Conservation (phyloP, 2,113 vertebrate genomes). For the Ptyas mucosa region DNA sequence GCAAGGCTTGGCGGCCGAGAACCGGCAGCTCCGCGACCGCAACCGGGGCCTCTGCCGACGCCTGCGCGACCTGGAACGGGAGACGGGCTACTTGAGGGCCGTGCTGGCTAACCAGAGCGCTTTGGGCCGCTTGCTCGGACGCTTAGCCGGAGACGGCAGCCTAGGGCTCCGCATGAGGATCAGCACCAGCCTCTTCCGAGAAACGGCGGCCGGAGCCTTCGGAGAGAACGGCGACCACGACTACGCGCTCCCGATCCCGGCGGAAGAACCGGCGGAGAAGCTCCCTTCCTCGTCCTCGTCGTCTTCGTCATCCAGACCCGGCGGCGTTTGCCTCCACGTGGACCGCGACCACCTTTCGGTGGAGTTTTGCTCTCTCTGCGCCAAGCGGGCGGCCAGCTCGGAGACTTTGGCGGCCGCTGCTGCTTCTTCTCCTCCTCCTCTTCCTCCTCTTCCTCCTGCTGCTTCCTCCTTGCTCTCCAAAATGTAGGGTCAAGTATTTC, state of each 20-base stretch:
- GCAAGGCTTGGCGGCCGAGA: constrained; percentile 80
- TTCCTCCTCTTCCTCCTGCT: neutral
- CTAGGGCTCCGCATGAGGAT: constrained; percentile 88
- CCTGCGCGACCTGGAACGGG: constrained; percentile 88
- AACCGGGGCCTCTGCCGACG: constrained; percentile 82
- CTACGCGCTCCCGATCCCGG: constrained; percentile 56
- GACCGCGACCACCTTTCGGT: constrained; percentile 95
- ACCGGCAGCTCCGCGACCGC: constrained; percentile 81
- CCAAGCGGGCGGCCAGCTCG: constrained; percentile 74
- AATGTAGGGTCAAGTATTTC: constrained; percentile 97
- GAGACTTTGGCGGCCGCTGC: neutral
- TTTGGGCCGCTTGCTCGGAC: constrained; percentile 87
- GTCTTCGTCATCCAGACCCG: constrained; percentile 75
- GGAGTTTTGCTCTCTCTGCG: constrained; percentile 96
- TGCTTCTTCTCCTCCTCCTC: neutral
- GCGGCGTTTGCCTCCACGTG: constrained; percentile 93
- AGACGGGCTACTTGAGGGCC: constrained; percentile 91
- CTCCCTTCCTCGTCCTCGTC: constrained; percentile 63
- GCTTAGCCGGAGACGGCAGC: constrained; percentile 80
- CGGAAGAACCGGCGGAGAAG: constrained; percentile 60
- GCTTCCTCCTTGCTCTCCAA: constrained; percentile 74
- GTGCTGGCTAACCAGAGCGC: constrained; percentile 96
- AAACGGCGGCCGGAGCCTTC: constrained; percentile 18
- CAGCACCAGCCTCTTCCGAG: constrained; percentile 92
- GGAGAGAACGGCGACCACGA: constrained; percentile 78